A percentile compares a stretch with the other conserved stretches of the same genome.
Evolutionary conservation across 2,113 vertebrate genomes (phyloP).

Genomic region (cattle (Bos taurus)): ARS-UCD2.0 NC_037329.1:22771001-22771500

Average conservation of each 20-base stretch:
- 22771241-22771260: background rate
- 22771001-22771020: background rate
- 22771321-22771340: background rate
- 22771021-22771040: background rate
- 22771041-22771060: background rate
- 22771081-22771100: background rate
- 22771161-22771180: background rate
- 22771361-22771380: background rate
- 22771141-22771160: background rate
- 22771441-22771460: background rate
- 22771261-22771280: background rate
- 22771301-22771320: background rate
- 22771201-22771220: background rate
- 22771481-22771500: background rate
- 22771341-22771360: slow-evolving; percentile 13
- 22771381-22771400: background rate
- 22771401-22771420: background rate
- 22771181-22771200: background rate
- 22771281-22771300: background rate
- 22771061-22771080: background rate
- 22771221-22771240: background rate
- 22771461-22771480: background rate
- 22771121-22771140: background rate
- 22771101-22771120: background rate
- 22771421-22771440: background rate